Evolutionary conservation across 2,888 invertebrate genomes (phyloP).

Genomic region (Cheilosia urbana): DNA sequence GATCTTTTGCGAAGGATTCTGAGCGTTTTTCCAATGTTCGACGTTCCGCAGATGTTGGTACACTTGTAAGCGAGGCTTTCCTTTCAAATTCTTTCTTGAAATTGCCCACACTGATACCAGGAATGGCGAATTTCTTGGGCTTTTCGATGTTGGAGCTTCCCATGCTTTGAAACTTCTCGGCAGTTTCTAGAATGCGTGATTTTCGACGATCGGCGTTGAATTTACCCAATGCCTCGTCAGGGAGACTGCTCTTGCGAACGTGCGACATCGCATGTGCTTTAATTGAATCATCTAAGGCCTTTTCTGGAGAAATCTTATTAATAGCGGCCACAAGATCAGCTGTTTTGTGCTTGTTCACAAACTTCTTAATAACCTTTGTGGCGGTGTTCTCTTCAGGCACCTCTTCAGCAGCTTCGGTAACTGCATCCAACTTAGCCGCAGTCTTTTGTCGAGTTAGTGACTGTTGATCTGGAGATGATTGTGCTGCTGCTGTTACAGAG

Average conservation of each 20-base stretch:
- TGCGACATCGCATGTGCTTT: constrained; percentile 66
- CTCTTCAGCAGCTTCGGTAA: constrained; percentile 78
- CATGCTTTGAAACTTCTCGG: constrained; percentile 88
- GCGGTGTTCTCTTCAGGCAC: constrained; percentile 82
- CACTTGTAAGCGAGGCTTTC: constrained; percentile 87
- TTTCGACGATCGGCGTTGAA: constrained; percentile 86
- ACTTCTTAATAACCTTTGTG: constrained; percentile 83
- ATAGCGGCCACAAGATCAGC: constrained; percentile 83
- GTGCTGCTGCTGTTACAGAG: constrained; percentile 19
- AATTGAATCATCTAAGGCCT: constrained; percentile 68
- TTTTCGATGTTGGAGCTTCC: constrained; percentile 84
- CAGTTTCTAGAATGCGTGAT: constrained; percentile 89
- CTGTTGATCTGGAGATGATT: constrained; percentile 50
- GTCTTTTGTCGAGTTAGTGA: constrained; percentile 77
- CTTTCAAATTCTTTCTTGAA: constrained; percentile 94
- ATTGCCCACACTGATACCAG: constrained; percentile 92
- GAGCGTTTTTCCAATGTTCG: constrained; percentile 77
- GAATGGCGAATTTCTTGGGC: constrained; percentile 92
- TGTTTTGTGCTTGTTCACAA: constrained; percentile 83
- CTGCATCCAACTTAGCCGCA: constrained; percentile 79
- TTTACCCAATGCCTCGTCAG: constrained; percentile 82
- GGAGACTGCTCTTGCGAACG: constrained; percentile 82
- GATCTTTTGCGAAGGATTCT: constrained; percentile 77
- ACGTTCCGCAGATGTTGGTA: constrained; percentile 82
- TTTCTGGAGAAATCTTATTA: constrained; percentile 78